Evolutionary conservation across 2,888 invertebrate genomes (phyloP).

Genomic region (Priocnemis perturbator): DNA sequence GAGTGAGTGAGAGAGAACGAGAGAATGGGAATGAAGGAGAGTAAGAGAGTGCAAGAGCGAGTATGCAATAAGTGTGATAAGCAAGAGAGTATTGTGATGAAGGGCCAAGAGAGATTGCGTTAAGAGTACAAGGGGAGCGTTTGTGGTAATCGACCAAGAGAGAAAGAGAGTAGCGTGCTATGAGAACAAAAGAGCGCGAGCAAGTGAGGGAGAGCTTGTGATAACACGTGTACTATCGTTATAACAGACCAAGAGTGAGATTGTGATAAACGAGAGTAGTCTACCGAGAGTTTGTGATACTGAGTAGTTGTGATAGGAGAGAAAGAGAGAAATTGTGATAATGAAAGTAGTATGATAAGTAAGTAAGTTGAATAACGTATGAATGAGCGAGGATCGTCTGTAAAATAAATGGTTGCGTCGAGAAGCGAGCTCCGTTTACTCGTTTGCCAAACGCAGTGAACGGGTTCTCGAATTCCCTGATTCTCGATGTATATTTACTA

Average conservation of each 20-base stretch:
- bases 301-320: slow-evolving; percentile 14
- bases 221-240: neutral
- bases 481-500: neutral
- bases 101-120: slow-evolving; percentile 12
- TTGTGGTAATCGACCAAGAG: slow-evolving; percentile 31
- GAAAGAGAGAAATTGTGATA: slow-evolving; percentile 20
- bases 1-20: slow-evolving; percentile 27
- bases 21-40: slow-evolving; percentile 14
- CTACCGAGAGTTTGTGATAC: no score
- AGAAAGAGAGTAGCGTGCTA: slow-evolving; percentile 31
- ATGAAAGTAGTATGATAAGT: slow-evolving; percentile 8
- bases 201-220: slow-evolving; percentile 17
- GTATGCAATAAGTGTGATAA: slow-evolving; percentile 25
- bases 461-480: no score
- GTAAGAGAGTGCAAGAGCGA: slow-evolving; percentile 19
- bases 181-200: slow-evolving; percentile 8
- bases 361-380: slow-evolving; percentile 19
- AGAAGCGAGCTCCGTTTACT: no score
- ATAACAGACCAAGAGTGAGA: no score
- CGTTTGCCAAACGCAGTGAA: no score
- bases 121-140: slow-evolving; percentile 12
- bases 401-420: no score
- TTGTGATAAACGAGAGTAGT: slow-evolving; percentile 10
- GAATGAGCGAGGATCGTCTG: neutral
- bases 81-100: slow-evolving; percentile 28